Percentiles rank a stretch among this genome's conserved stretches.
These are phyloP conservation scores for Peribatodes rhomboidaria DNA, from an alignment of 2,888 invertebrate species.

Conservation along the genomic window DNA sequence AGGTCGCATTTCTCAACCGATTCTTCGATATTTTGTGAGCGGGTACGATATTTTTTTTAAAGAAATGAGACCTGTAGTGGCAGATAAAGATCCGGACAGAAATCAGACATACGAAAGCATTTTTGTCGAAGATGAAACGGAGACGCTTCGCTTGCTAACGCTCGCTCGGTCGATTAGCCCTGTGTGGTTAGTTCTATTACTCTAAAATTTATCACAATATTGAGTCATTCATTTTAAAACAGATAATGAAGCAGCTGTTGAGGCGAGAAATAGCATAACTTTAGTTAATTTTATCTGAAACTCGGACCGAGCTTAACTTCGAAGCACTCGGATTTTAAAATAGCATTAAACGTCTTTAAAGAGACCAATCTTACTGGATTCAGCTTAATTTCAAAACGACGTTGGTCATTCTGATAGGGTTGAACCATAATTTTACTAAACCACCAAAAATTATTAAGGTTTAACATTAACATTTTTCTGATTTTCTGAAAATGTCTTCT, in stretches of 20 bases:
- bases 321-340: slow-evolving; percentile 19
- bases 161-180: background rate
- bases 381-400: slow-evolving; percentile 2
- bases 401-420: background rate
- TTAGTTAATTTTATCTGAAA: slow-evolving; percentile 17
- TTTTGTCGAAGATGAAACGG: no score
- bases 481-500: no score
- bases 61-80: no score
- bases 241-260: slow-evolving; percentile 12
- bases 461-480: no score
- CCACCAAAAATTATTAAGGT: background rate
- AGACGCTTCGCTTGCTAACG: no score
- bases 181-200: background rate
- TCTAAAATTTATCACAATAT: background rate
- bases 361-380: background rate
- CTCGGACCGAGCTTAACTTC: slow-evolving; percentile 16
- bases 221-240: background rate
- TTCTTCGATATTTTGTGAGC: no score
- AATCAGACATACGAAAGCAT: no score
- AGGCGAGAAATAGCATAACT: slow-evolving; percentile 19
- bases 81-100: no score
- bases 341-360: slow-evolving; percentile 12
- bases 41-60: no score
- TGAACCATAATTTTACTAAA: background rate
- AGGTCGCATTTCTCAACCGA: no score